Evolutionary conservation across 1,140 invertebrate genomes (phyloP).

Genomic region (Leptopilina boulardi): DNA sequence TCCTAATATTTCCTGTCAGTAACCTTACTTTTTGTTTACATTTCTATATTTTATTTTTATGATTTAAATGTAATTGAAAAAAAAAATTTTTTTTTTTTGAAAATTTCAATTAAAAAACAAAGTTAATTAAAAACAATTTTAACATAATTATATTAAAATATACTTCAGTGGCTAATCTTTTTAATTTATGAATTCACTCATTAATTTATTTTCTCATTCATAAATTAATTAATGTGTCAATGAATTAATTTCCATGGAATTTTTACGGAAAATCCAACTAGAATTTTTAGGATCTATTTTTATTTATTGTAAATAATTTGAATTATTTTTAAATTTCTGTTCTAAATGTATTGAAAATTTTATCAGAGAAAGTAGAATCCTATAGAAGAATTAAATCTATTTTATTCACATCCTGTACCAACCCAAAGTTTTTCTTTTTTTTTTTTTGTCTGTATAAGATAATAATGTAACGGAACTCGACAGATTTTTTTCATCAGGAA

Average conservation of each 20-base stretch:
- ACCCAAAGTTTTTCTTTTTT: background rate
- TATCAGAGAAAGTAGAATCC: background rate
- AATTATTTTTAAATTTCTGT: too few relatives aligned
- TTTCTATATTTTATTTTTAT: background rate
- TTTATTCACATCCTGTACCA: background rate
- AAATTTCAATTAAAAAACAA: background rate
- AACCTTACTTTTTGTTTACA: background rate
- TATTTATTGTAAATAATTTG: too few relatives aligned
- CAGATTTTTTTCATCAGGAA: background rate
- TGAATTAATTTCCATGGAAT: too few relatives aligned
- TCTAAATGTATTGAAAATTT: background rate
- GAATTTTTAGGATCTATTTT: too few relatives aligned
- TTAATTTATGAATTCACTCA: too few relatives aligned
- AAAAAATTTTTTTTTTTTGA: background rate
- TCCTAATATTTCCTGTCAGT: conserved; percentile 11
- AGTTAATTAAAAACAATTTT: too few relatives aligned
- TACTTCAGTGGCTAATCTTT: too few relatives aligned
- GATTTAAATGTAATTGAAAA: background rate
- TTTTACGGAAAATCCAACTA: too few relatives aligned
- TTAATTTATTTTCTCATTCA: too few relatives aligned
- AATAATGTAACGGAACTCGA: conserved; percentile 1
- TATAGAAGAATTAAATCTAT: background rate
- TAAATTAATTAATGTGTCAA: too few relatives aligned
- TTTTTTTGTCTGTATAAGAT: background rate
- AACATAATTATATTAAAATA: too few relatives aligned